Percentiles rank a stretch among this genome's conserved stretches.
Evolutionary conservation across 2,888 invertebrate genomes (phyloP).

Genomic region (Conchocele bisecta): DNA sequence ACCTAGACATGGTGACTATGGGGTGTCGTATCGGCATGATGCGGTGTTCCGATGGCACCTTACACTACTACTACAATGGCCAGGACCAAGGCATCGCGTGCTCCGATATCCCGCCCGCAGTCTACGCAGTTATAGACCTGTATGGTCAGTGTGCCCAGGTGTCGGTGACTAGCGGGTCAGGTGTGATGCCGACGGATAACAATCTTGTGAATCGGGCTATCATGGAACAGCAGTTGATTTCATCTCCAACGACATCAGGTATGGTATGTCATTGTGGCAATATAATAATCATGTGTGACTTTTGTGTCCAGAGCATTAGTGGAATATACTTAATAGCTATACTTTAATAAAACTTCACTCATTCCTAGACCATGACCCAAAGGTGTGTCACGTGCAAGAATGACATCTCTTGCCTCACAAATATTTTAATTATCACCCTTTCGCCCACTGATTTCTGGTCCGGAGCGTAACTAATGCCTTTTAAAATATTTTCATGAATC

Average conservation of each 20-base stretch:
- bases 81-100: constrained; percentile 80
- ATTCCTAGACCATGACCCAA: too few species aligned
- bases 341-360: too few species aligned
- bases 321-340: too few species aligned
- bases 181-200: constrained; percentile 69
- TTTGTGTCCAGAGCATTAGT: too few species aligned
- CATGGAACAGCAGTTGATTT: constrained; percentile 56
- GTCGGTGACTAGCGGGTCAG: constrained; percentile 86
- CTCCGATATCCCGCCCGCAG: constrained; percentile 83
- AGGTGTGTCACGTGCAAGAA: too few species aligned
- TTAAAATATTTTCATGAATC: too few species aligned
- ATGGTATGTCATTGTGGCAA: too few species aligned
- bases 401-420: too few species aligned
- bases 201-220: constrained; percentile 61
- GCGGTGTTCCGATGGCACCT: constrained; percentile 91
- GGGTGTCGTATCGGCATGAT: constrained; percentile 94
- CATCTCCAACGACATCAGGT: constrained; percentile 54
- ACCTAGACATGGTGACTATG: constrained; percentile 91
- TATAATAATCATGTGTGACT: too few species aligned
- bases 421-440: too few species aligned
- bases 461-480: too few species aligned
- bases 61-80: constrained; percentile 81
- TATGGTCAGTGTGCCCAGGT: constrained; percentile 98
- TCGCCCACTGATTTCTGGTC: too few species aligned
- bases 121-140: constrained; percentile 97